A percentile compares a stretch with the other conserved stretches of the same genome.
phyloP scores from a whole-genome alignment of 2,113 vertebrate genomes.

The Verasper variegatus region DNA sequence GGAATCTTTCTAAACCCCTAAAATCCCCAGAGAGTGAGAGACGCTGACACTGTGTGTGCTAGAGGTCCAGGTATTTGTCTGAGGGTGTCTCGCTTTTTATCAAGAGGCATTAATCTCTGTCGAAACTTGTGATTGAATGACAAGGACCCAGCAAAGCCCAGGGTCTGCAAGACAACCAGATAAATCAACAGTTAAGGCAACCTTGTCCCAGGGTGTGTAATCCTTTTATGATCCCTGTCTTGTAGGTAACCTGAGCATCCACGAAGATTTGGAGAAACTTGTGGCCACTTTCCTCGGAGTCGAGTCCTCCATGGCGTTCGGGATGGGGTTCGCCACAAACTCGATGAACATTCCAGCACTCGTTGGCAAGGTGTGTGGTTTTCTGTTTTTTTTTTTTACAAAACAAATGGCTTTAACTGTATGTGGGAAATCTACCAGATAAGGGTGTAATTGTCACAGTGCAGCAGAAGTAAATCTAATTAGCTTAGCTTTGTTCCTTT shows the following conservation, averaged over 20 bases:
- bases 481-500: conserved; percentile 52
- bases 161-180: conserved; percentile 4
- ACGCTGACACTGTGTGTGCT: neutral
- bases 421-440: conserved; percentile 3
- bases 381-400: neutral
- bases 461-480: conserved; percentile 50
- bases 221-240: conserved; percentile 36
- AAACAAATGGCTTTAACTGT: neutral
- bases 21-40: conserved; percentile 17
- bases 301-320: conserved; percentile 89
- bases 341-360: conserved; percentile 95
- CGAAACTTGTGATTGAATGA: conserved; percentile 37
- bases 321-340: conserved; percentile 97
- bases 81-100: conserved; percentile 23
- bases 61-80: conserved; percentile 8
- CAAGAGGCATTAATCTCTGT: conserved; percentile 31
- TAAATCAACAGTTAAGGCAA: conserved; percentile 14
- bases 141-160: conserved; percentile 14
- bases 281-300: conserved; percentile 89
- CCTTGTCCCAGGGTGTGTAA: conserved; percentile 21
- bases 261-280: conserved; percentile 88
- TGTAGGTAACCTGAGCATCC: conserved; percentile 89
- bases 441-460: conserved; percentile 13
- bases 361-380: conserved; percentile 88
- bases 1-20: conserved; percentile 39